Evolutionary conservation across 2,888 invertebrate genomes (phyloP).

Genomic region (Pardosa pseudoannulata): DNA sequence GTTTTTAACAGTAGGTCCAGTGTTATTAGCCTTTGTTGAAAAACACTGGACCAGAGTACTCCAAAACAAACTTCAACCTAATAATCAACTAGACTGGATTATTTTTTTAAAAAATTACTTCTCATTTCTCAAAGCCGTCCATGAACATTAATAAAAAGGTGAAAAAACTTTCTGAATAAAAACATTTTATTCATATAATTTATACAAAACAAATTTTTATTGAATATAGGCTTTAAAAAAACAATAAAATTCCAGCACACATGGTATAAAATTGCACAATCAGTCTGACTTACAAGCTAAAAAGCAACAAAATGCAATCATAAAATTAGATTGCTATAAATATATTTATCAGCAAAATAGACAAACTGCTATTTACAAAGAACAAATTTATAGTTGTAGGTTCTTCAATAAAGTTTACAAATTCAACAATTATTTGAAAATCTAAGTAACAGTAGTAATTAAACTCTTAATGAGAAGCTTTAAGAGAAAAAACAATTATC

Average conservation of each 20-base stretch:
- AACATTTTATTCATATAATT: background rate
- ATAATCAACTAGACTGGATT: too few species aligned
- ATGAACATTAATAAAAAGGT: too few species aligned
- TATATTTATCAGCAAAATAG: background rate
- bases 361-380: background rate
- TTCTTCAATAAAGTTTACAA: background rate
- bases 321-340: constrained; percentile 8
- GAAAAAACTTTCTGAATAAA: constrained; percentile 6
- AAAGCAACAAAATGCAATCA: constrained; percentile 3
- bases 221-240: background rate
- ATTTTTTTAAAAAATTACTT: too few species aligned
- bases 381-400: background rate
- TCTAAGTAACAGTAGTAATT: too few species aligned
- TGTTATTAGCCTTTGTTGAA: too few species aligned
- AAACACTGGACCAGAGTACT: too few species aligned
- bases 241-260: background rate
- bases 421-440: too few species aligned
- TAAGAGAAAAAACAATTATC: too few species aligned
- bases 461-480: too few species aligned
- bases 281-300: background rate
- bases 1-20: too few species aligned
- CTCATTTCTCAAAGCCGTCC: too few species aligned
- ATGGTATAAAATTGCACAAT: constrained; percentile 16
- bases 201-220: constrained; percentile 10
- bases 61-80: too few species aligned